Evolutionary conservation across 2,888 invertebrate genomes (phyloP).

Genomic region (Bedellia somnulentella): DNA sequence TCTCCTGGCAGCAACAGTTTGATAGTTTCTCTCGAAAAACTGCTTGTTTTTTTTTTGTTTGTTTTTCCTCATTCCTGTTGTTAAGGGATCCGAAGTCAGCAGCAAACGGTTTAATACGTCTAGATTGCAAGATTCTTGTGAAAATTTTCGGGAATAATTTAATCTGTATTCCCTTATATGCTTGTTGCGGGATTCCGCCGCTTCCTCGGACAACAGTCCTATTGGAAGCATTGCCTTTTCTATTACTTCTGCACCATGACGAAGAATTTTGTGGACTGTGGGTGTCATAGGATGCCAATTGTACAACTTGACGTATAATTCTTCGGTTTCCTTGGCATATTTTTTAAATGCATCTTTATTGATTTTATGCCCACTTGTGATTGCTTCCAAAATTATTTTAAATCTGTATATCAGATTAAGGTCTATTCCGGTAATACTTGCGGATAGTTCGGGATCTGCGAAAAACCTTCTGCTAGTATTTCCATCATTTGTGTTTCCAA

Average conservation of each 20-base stretch:
- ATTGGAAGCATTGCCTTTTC: background rate
- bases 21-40: background rate
- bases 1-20: too few relatives aligned
- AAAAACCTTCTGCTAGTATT: constrained; percentile 10
- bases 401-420: background rate
- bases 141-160: constrained; percentile 1
- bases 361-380: background rate
- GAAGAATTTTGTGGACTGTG: background rate
- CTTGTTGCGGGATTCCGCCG: constrained; percentile 16
- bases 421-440: background rate
- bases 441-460: background rate
- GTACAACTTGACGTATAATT: background rate
- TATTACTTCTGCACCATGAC: background rate
- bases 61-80: background rate
- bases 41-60: background rate
- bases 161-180: constrained; percentile 10
- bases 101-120: constrained; percentile 1
- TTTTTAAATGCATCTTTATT: background rate
- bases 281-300: background rate
- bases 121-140: constrained; percentile 1
- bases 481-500: constrained; percentile 1
- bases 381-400: background rate
- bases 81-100: constrained; percentile 1
- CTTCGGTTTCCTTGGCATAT: background rate
- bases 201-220: constrained; percentile 14